Percentiles rank a stretch among this genome's conserved stretches.
Evolutionary conservation across 2,888 invertebrate genomes (phyloP).

Genomic region (Xestia xanthographa): DNA sequence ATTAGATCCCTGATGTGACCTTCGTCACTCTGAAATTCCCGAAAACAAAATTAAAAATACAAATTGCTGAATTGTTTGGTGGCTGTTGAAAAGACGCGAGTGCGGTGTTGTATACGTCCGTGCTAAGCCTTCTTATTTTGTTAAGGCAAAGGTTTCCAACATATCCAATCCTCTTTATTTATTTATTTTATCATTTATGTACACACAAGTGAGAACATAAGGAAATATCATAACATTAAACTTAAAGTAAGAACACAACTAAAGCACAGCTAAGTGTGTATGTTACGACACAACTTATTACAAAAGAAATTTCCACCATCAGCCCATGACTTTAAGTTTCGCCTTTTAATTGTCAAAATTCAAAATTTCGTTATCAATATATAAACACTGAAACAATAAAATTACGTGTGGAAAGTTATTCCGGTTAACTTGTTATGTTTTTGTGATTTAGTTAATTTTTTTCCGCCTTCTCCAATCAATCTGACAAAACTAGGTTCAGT

Average conservation of each 20-base stretch:
- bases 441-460: too few relatives aligned
- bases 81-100: neutral
- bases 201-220: neutral
- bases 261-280: too few relatives aligned
- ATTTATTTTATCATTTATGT: too few relatives aligned
- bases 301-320: neutral
- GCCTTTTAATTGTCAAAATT: too few relatives aligned
- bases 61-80: slow-evolving; percentile 3
- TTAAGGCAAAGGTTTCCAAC: neutral
- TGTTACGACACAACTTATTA: neutral
- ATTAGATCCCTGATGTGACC: neutral
- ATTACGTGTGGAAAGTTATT: too few relatives aligned
- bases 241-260: neutral
- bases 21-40: slow-evolving; percentile 1
- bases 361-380: too few relatives aligned
- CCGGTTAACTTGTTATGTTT: too few relatives aligned
- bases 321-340: neutral
- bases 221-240: neutral
- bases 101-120: neutral
- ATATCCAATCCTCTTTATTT: neutral
- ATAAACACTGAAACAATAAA: too few relatives aligned
- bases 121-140: neutral
- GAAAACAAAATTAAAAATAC: slow-evolving; percentile 9
- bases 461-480: neutral
- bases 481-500: neutral